These are phyloP conservation scores for Molanna angustata DNA, from an alignment of 2,888 invertebrate species.

Conservation along the genomic window DNA sequence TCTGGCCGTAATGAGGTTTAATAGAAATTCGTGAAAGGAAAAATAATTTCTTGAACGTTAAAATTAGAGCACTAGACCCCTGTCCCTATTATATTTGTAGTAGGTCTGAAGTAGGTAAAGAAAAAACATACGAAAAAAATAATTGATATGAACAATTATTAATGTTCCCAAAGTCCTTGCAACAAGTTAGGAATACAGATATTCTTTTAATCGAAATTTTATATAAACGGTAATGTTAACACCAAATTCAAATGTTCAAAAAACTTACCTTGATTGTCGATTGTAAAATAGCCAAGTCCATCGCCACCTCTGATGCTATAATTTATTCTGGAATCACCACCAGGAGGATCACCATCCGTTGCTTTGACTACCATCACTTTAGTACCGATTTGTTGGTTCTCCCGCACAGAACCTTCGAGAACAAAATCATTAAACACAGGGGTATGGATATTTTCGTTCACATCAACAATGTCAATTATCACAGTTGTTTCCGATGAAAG, in stretches of 20 bases:
- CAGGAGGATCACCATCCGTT: slow-evolving; percentile 74
- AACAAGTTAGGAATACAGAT: too few relatives aligned
- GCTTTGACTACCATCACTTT: slow-evolving; percentile 77
- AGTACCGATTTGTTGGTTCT: slow-evolving; percentile 77
- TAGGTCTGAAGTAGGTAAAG: too few relatives aligned
- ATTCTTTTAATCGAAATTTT: too few relatives aligned
- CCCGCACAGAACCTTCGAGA: slow-evolving; percentile 68
- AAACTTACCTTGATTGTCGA: slow-evolving; percentile 79
- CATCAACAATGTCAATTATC: slow-evolving; percentile 85
- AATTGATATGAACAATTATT: too few relatives aligned
- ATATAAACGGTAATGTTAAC: too few relatives aligned
- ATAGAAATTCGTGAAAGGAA: too few relatives aligned
- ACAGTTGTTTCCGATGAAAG: slow-evolving; percentile 77
- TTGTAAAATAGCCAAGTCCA: slow-evolving; percentile 88
- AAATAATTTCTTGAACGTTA: too few relatives aligned
- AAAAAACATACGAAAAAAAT: too few relatives aligned
- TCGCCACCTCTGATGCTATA: slow-evolving; percentile 87
- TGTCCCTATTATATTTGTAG: too few relatives aligned
- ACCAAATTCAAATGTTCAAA: not conserved
- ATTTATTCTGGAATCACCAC: slow-evolving; percentile 76
- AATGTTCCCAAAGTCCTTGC: too few relatives aligned
- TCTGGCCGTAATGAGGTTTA: too few relatives aligned
- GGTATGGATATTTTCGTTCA: slow-evolving; percentile 87
- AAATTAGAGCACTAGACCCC: too few relatives aligned
- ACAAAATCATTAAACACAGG: slow-evolving; percentile 83